Percentiles rank a stretch among this genome's conserved stretches.
These are phyloP conservation scores for Hemithea aestivaria DNA, from an alignment of 2,888 invertebrate genomes.

Conservation along the genomic window DNA sequence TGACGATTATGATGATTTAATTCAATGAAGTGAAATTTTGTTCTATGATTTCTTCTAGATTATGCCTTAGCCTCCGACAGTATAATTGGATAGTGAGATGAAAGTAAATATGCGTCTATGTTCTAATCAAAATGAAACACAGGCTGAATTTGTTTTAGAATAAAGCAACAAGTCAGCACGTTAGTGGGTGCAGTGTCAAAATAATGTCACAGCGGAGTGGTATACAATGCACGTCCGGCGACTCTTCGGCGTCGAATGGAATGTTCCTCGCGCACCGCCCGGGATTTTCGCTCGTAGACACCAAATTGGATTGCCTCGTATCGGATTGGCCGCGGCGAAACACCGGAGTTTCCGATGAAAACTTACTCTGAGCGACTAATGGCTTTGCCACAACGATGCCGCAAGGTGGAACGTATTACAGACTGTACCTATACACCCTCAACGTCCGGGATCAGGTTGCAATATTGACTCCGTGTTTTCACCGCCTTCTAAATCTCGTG, in stretches of 20 bases:
- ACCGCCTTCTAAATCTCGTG: slow-evolving; percentile 16
- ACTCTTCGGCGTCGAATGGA: slow-evolving; percentile 42
- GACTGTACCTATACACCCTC: slow-evolving; percentile 14
- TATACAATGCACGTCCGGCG: slow-evolving; percentile 49
- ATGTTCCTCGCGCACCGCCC: slow-evolving; percentile 39
- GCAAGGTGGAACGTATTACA: slow-evolving; percentile 14
- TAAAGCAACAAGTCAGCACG: slow-evolving; percentile 49
- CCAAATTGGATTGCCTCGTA: slow-evolving; percentile 63
- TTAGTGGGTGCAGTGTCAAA: slow-evolving; percentile 15
- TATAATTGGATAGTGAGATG: no score
- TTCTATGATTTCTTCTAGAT: no score
- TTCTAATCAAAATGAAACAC: no score
- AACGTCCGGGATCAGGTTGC: no score
- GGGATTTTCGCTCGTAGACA: slow-evolving; percentile 49
- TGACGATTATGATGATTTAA: no score
- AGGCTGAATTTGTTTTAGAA: slow-evolving; percentile 18
- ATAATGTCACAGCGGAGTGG: slow-evolving; percentile 27
- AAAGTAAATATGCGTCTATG: no score
- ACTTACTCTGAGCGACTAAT: slow-evolving; percentile 43
- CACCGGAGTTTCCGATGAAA: slow-evolving; percentile 46
- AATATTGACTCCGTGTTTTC: slow-evolving; percentile 22
- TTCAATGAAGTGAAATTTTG: no score
- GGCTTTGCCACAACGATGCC: slow-evolving; percentile 20
- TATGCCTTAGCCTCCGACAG: no score
- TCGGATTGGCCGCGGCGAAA: slow-evolving; percentile 46